Evolutionary conservation across 1,140 invertebrate genomes (phyloP).

Genomic region (Cyclargus thomasi): DNA sequence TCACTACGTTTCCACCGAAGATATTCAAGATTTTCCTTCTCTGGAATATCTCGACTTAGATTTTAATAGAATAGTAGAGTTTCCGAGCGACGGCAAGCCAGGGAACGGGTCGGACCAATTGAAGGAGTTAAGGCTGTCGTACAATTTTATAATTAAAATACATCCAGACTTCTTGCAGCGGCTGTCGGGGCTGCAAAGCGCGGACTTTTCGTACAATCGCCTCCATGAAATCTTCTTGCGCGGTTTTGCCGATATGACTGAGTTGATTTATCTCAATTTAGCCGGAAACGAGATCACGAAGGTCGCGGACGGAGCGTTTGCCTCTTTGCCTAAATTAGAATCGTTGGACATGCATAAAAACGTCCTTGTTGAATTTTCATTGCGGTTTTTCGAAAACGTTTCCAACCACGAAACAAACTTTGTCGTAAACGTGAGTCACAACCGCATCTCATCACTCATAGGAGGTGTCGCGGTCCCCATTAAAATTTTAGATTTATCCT

Average conservation of each 20-base stretch:
- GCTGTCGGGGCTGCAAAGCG: conserved; percentile 78
- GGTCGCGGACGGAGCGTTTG: conserved; percentile 77
- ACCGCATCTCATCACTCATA: conserved; percentile 77
- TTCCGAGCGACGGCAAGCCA: conserved; percentile 80
- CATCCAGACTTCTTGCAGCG: conserved; percentile 77
- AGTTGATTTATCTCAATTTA: conserved; percentile 80
- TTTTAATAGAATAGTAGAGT: conserved; percentile 82
- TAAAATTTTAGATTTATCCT: conserved; percentile 80
- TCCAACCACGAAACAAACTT: conserved; percentile 75
- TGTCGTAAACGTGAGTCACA: conserved; percentile 80
- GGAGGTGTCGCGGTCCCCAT: conserved; percentile 76
- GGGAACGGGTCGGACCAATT: conserved; percentile 81
- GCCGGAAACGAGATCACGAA: conserved; percentile 77
- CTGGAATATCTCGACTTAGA: conserved; percentile 89
- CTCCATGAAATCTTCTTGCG: conserved; percentile 65
- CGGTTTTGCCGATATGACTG: conserved; percentile 78
- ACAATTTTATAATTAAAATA: conserved; percentile 80
- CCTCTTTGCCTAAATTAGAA: conserved; percentile 77
- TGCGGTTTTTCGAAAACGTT: conserved; percentile 79
- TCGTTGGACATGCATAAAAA: conserved; percentile 85
- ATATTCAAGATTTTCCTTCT: conserved; percentile 77
- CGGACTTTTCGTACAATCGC: conserved; percentile 82
- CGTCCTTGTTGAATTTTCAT: conserved; percentile 77
- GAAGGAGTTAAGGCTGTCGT: conserved; percentile 83
- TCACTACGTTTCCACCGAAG: conserved; percentile 78